Evolutionary conservation across 1,140 invertebrate species (phyloP).

Genomic region (Drosophila ercepeae): DNA sequence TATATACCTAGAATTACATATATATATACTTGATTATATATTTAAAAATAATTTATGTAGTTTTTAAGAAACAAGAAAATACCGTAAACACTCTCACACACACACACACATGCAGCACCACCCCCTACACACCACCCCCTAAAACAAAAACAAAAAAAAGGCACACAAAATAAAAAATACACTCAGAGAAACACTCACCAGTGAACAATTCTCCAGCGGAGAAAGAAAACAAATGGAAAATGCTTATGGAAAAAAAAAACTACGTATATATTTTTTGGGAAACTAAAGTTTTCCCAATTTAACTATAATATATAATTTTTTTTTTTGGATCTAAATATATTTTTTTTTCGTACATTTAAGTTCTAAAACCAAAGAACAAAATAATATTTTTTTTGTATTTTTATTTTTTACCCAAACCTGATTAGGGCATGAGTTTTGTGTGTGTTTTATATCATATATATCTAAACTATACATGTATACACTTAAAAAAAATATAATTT

Average conservation of each 20-base stretch:
- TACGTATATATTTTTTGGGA: neutral
- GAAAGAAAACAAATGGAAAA: constrained; percentile 11
- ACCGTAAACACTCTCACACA: constrained; percentile 46
- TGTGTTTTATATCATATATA: constrained; percentile 38
- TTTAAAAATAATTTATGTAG: constrained; percentile 73
- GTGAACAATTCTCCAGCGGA: constrained; percentile 6
- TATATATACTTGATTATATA: constrained; percentile 16
- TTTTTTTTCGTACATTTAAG: constrained; percentile 70
- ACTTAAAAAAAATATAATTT: constrained; percentile 35
- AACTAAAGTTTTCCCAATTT: constrained; percentile 30
- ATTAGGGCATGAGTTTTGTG: constrained; percentile 38
- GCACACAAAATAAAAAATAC: neutral
- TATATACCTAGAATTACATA: constrained; percentile 49
- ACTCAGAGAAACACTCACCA: constrained; percentile 26
- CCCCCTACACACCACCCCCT: constrained; percentile 1
- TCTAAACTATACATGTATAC: constrained; percentile 23
- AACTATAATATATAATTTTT: constrained; percentile 19
- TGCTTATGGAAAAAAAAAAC: constrained; percentile 20
- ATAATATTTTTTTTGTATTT: constrained; percentile 53
- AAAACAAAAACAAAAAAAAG: neutral
- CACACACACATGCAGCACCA: constrained; percentile 26
- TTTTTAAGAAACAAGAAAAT: constrained; percentile 61
- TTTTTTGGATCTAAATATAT: constrained; percentile 16
- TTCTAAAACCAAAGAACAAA: constrained; percentile 78
- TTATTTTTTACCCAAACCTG: constrained; percentile 20